phyloP scores from a whole-genome alignment of 92 coral and sea anemone genomes.

The Palythoa grandis region DNA sequence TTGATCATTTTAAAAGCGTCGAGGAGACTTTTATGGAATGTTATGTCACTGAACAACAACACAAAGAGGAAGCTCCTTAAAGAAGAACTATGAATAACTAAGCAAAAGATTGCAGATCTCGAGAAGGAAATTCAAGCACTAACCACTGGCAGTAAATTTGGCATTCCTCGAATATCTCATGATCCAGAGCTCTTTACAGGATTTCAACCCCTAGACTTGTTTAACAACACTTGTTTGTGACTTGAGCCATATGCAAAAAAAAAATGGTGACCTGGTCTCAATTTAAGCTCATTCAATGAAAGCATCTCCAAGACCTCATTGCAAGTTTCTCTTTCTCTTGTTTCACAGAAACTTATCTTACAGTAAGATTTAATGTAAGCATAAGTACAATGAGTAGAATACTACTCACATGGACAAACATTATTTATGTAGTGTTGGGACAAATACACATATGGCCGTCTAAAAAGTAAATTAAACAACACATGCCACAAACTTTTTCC shows the following conservation, averaged over 20 bases:
- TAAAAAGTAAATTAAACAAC: too few species aligned
- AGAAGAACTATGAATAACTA: slow-evolving; percentile 3
- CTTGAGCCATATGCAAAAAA: background rate
- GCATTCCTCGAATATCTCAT: slow-evolving; percentile 7
- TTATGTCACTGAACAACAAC: too few species aligned
- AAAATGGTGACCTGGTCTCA: slow-evolving; percentile 22
- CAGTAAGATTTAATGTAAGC: too few species aligned
- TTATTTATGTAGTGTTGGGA: too few species aligned
- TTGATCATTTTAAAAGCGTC: too few species aligned
- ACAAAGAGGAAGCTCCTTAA: too few species aligned
- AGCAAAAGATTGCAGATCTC: slow-evolving; percentile 2
- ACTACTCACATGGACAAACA: too few species aligned
- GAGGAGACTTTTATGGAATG: too few species aligned
- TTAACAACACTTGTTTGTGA: slow-evolving; percentile 10
- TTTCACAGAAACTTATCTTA: too few species aligned
- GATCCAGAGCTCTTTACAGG: slow-evolving; percentile 35
- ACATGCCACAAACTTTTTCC: too few species aligned
- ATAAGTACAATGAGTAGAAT: too few species aligned
- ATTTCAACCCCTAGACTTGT: slow-evolving; percentile 19
- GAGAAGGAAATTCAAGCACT: slow-evolving; percentile 8
- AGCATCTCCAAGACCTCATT: background rate
- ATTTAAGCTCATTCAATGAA: background rate
- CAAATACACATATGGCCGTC: too few species aligned
- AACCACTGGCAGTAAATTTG: slow-evolving; percentile 7
- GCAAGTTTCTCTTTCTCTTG: background rate